Percentiles rank a stretch among this genome's conserved stretches.
Conservation (phyloP, 1,140 invertebrate genomes). For the Eurosta solidaginis region DNA sequence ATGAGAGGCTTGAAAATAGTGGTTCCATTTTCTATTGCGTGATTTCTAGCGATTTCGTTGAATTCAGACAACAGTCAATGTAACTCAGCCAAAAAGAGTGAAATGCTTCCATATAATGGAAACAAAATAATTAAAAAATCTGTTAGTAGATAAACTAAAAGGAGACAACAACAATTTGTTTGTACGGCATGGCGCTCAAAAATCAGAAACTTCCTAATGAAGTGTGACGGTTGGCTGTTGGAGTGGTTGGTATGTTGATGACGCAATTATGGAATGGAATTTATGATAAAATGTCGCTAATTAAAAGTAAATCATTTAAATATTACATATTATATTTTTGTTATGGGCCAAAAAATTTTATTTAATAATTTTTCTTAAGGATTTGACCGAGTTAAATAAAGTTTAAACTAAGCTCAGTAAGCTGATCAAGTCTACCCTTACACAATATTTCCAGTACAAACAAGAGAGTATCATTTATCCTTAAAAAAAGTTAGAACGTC, state of each 20-base stretch:
- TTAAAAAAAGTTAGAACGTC: too few relatives aligned
- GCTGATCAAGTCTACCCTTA: too few relatives aligned
- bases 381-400: too few relatives aligned
- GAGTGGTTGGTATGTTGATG: not conserved
- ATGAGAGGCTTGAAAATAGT: not conserved
- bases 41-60: constrained; percentile 13
- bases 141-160: not conserved
- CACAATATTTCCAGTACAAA: too few relatives aligned
- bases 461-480: too few relatives aligned
- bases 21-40: not conserved
- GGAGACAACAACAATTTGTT: not conserved
- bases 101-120: too few relatives aligned
- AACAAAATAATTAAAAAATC: constrained; percentile 6
- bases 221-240: not conserved
- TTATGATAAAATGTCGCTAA: not conserved
- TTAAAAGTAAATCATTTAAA: not conserved
- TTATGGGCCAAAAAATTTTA: too few relatives aligned
- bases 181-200: not conserved
- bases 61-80: not conserved
- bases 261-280: not conserved
- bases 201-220: too few relatives aligned
- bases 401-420: too few relatives aligned
- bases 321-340: too few relatives aligned
- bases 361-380: too few relatives aligned
- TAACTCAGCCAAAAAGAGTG: not conserved